phyloP scores from a whole-genome alignment of 2,113 vertebrate genomes.

The Sciurus niger region DNA sequence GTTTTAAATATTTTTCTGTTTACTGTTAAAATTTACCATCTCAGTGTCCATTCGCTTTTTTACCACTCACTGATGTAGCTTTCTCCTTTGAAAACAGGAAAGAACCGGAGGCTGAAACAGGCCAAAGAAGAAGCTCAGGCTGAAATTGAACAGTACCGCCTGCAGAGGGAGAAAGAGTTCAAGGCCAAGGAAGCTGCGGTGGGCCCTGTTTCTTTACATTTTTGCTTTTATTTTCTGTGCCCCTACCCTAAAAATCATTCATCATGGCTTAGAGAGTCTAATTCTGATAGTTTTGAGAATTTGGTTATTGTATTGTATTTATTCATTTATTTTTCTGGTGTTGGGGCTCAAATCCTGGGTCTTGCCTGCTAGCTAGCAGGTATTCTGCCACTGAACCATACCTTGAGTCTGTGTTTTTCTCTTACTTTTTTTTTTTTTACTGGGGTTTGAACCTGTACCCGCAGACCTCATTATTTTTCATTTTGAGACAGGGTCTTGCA shows the following conservation, averaged over 20 bases:
- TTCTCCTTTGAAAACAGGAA: slow-evolving; percentile 89
- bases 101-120: slow-evolving; percentile 97
- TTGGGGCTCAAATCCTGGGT: not conserved
- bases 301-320: not conserved
- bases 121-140: slow-evolving; percentile 99
- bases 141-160: slow-evolving; percentile 98
- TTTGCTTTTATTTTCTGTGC: not conserved
- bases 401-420: no score
- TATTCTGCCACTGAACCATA: not conserved
- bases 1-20: not conserved
- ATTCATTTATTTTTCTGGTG: not conserved
- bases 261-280: not conserved
- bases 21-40: slow-evolving; percentile 39
- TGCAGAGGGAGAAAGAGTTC: slow-evolving; percentile 98
- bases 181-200: slow-evolving; percentile 98
- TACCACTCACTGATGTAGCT: not conserved
- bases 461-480: no score
- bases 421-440: no score
- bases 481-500: not conserved
- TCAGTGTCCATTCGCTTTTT: slow-evolving; percentile 50
- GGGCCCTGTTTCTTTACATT: slow-evolving; percentile 71
- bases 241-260: not conserved
- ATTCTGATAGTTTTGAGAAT: not conserved
- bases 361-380: not conserved
- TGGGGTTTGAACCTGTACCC: no score